Evolutionary conservation across 2,113 vertebrate genomes (phyloP).

Genomic region (Piprites chloris): DNA sequence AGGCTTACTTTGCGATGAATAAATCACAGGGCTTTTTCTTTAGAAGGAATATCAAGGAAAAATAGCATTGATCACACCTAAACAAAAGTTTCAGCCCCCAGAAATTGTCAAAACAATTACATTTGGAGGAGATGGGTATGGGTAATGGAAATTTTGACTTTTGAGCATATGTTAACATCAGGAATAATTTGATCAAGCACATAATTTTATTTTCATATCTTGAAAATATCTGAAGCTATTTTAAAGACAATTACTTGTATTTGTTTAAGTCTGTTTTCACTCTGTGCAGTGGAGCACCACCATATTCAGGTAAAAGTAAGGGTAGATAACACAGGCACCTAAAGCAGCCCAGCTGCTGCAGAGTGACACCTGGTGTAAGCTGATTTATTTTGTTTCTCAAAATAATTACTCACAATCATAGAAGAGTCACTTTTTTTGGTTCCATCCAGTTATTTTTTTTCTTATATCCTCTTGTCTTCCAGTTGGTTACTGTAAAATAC

Average conservation of each 20-base stretch:
- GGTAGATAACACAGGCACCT: background rate
- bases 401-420: background rate
- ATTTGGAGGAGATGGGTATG: background rate
- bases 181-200: background rate
- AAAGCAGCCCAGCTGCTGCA: background rate
- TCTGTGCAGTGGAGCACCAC: background rate
- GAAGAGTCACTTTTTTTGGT: background rate
- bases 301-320: background rate
- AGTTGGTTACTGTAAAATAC: background rate
- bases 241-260: background rate
- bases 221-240: background rate
- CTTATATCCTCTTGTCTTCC: background rate
- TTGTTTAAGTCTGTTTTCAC: background rate
- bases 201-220: background rate
- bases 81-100: background rate
- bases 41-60: background rate
- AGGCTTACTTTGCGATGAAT: constrained; percentile 46
- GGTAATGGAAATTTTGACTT: background rate
- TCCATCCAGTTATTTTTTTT: background rate
- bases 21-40: background rate
- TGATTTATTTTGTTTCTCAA: background rate
- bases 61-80: background rate
- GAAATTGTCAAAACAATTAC: background rate
- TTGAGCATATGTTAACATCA: background rate
- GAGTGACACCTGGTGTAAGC: background rate